Evolutionary conservation across 2,797 vertebrate genomes (phyloP), one percentile per base, ranked within the genome.

Genomic region (Pelodytes ibericus): DNA sequence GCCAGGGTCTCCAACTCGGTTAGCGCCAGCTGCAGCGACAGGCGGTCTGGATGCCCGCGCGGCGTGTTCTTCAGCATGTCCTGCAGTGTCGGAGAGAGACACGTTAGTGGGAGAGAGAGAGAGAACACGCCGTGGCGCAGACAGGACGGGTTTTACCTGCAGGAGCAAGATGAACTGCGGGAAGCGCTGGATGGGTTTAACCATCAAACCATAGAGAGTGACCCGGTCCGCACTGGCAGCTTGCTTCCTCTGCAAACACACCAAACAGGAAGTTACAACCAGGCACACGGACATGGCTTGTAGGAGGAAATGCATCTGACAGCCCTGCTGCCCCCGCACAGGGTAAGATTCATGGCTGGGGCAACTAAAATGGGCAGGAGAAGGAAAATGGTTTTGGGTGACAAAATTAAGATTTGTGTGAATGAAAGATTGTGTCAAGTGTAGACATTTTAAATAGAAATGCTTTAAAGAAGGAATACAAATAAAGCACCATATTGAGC

Each of bases 61-160:
- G 96, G 95, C 0, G 96, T 99, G 79, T 99, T 96, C 85, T 98
- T 98, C 64, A 99, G 87, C 96, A 98, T 99, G 88, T 98, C 97
- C 97, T 99, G 72, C 29, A 25, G 0, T 4, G 25, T 16, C 9
- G 53, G 2, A 2, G 1, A 20, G 5, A 2, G 4, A 16, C 25
- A 3, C 20, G 13, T 56, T 15, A 27, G 4, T 24, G 20, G 49
- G n/a, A 11, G 13, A 9, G 22, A 22, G 30, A 30, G 3, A 31
- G 11, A n/a, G 25, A 3, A 44, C 2, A 4, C n/a, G 10, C 4
- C 4, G 81, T 1, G 16, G 5, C 0, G 58, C 1, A 30, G 58
- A 16, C 3, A 8, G 26, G 4, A 13, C 10, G 10, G 24, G 6
- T 11, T 78, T 1, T 91, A 99, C 97, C 96, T 98, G 97, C 44